Conservation (phyloP, 1,140 invertebrate species). For the Aphaenogaster rudis region DNA sequence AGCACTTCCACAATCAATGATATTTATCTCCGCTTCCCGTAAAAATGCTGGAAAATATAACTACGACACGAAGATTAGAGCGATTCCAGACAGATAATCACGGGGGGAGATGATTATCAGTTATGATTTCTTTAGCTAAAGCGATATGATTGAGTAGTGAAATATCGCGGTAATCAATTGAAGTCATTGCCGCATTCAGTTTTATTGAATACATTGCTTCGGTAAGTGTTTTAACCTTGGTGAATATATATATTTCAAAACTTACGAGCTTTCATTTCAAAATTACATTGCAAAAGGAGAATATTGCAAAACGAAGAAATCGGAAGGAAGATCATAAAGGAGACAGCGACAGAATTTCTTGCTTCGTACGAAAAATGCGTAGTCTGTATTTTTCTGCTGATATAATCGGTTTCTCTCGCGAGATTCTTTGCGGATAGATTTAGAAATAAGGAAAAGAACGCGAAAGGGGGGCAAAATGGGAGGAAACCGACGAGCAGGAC, state of each 20-base stretch:
- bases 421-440: neutral
- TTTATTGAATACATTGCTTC: constrained; percentile 27
- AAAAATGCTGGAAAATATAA: constrained; percentile 13
- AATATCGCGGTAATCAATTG: constrained; percentile 17
- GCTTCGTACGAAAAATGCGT: neutral
- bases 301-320: neutral
- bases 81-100: constrained; percentile 5
- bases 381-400: neutral
- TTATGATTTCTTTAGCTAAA: neutral
- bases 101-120: constrained; percentile 33
- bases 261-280: neutral
- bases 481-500: neutral
- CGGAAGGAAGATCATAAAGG: neutral
- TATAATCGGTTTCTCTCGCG: neutral
- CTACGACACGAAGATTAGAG: constrained; percentile 10
- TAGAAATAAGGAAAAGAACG: neutral
- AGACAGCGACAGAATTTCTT: neutral
- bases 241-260: neutral
- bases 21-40: neutral
- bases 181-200: constrained; percentile 5
- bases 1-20: neutral
- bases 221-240: constrained; percentile 22
- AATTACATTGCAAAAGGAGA: neutral
- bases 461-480: neutral
- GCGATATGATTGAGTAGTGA: constrained; percentile 23